Evolutionary conservation across 2,888 invertebrate genomes (phyloP), one percentile per base, ranked within the genome.

Genomic region (Aricia artaxerxes): DNA sequence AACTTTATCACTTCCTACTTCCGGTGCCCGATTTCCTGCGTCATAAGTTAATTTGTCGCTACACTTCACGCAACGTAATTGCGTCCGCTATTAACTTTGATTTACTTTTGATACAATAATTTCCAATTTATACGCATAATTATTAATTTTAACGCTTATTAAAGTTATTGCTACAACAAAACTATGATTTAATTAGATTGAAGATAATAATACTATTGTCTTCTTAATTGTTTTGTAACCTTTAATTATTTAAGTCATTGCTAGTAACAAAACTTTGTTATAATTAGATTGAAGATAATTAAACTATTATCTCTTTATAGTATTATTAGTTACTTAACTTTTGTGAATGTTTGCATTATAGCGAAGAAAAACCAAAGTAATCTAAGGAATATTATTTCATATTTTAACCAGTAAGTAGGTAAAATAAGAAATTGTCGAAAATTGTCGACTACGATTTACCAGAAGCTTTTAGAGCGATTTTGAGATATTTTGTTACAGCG

Each of bases 1-100:
- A 92, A 91, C 91, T 92, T 89, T 93, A 94, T 93, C 94, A 92
- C 93, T 92, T 91, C 89, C 91, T 83, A 92, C 88, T 92, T 94
- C 93, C 94, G 89, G 88, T 84, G 83, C 80, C 83, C 85, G 88
- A 86, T 89, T 91, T 91, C 89, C 88, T 87, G 85, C 85, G 84
- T 85, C 84, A 82, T 83, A 84, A 83, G 85, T 85, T 83, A 83
- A 85, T 85, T 85, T 82, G 80, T 79, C 80, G 78, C 76, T 79
- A 72, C 80, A 80, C 82, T 82, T 81, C 80, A 80, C 78, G 80
- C 79, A 78, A 80, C 76, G 78, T 57, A 78, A 77, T 44, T 16
- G 80, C 82, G 82, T 82, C 78, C 80, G 81, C 78, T 13, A 53
- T 79, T 75, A 81, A 61, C 77, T 79, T 80, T 78, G 77, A 77